Percentiles rank a stretch among this genome's conserved stretches.
Evolutionary conservation across 2,888 invertebrate species (phyloP).

Genomic region (Leptopilina syphax): DNA sequence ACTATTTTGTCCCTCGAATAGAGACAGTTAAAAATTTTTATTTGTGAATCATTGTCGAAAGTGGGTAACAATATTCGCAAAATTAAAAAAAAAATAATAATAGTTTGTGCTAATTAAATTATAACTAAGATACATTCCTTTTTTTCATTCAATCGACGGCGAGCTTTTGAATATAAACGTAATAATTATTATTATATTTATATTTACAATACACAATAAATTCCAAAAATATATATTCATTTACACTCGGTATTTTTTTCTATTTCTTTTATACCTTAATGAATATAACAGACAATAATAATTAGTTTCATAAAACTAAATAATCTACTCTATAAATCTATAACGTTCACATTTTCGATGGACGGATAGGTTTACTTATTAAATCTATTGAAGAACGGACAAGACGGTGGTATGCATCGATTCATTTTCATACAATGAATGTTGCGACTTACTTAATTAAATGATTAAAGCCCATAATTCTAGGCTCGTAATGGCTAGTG

Average conservation of each 20-base stretch:
- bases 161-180: neutral
- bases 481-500: constrained; percentile 26
- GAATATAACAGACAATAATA: neutral
- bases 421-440: constrained; percentile 19
- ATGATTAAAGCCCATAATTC: constrained; percentile 8
- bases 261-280: neutral
- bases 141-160: neutral
- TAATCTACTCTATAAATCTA: constrained; percentile 28
- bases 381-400: constrained; percentile 38
- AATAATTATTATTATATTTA: constrained; percentile 1
- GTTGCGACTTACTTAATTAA: constrained; percentile 12
- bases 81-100: neutral
- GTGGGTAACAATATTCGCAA: constrained; percentile 26
- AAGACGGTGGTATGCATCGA: constrained; percentile 36
- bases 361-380: constrained; percentile 32
- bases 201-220: constrained; percentile 18
- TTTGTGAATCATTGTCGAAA: constrained; percentile 25
- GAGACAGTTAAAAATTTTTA: constrained; percentile 25
- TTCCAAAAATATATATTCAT: constrained; percentile 32
- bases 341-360: constrained; percentile 24
- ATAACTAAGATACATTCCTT: neutral
- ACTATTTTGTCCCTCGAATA: constrained; percentile 8
- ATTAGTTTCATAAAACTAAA: too few relatives aligned
- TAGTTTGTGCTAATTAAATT: constrained; percentile 7
- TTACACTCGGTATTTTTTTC: neutral